Evolutionary conservation across 2,113 vertebrate species (phyloP).

Genomic region (Setophaga kirtlandii): DNA sequence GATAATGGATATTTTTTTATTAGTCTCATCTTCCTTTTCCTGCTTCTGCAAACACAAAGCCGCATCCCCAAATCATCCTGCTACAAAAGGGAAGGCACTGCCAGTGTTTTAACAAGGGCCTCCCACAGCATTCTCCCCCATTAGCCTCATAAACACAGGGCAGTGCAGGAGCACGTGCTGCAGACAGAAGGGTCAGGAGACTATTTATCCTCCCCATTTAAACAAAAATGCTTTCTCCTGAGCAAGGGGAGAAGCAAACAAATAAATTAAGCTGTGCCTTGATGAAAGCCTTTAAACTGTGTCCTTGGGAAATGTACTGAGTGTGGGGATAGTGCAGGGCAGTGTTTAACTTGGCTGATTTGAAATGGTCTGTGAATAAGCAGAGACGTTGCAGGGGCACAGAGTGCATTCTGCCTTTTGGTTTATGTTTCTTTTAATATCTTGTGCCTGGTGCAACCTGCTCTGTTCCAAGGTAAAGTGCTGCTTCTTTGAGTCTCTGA

Average conservation of each 20-base stretch:
- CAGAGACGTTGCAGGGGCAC: neutral
- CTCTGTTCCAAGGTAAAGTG: conserved; percentile 22
- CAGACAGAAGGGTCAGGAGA: conserved; percentile 48
- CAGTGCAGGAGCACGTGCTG: conserved; percentile 17
- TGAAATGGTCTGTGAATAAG: conserved; percentile 36
- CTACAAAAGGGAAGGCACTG: neutral
- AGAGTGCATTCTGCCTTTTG: neutral
- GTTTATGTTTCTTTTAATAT: neutral
- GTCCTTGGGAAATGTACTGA: conserved; percentile 56
- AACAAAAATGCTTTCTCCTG: conserved; percentile 64
- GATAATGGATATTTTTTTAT: conserved; percentile 58
- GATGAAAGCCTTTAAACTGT: conserved; percentile 56
- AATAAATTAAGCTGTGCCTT: conserved; percentile 60
- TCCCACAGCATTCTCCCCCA: conserved; percentile 49
- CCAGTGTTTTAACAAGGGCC: conserved; percentile 39
- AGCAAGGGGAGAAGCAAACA: conserved; percentile 57
- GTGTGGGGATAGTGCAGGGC: conserved; percentile 8
- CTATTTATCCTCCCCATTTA: conserved; percentile 58
- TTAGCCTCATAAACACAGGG: conserved; percentile 56
- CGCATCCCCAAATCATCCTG: neutral
- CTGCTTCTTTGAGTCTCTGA: neutral
- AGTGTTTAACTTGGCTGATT: conserved; percentile 61
- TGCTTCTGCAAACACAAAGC: conserved; percentile 14
- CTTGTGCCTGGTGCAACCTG: neutral
- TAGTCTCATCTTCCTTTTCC: conserved; percentile 37